phyloP scores from a whole-genome alignment of 2,888 invertebrate species.

The Drosophila formosana region DNA sequence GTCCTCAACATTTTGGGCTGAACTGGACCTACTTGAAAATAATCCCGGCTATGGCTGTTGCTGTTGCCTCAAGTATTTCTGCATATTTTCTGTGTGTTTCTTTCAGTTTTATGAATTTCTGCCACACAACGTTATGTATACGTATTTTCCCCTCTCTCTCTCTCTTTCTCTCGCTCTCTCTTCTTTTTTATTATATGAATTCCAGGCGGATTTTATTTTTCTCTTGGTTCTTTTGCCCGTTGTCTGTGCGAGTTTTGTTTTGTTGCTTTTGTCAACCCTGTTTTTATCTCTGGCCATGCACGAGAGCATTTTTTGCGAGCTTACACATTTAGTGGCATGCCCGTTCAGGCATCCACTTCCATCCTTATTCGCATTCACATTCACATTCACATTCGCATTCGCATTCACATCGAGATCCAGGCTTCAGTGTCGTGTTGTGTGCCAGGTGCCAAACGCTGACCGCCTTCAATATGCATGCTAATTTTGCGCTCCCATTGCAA shows the following conservation, averaged over 20 bases:
- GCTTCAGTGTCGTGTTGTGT: slow-evolving; percentile 9
- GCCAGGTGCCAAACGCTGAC: slow-evolving; percentile 59
- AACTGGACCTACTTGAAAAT: slow-evolving; percentile 24
- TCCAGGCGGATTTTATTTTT: slow-evolving; percentile 32
- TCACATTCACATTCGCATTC: background rate
- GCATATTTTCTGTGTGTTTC: slow-evolving; percentile 51
- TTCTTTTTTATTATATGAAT: slow-evolving; percentile 50
- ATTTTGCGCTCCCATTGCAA: slow-evolving; percentile 39
- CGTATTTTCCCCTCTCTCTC: background rate
- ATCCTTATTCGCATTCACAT: slow-evolving; percentile 15
- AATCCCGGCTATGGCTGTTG: slow-evolving; percentile 24
- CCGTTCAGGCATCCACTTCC: slow-evolving; percentile 10
- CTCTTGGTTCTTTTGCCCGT: slow-evolving; percentile 10
- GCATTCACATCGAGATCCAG: slow-evolving; percentile 3
- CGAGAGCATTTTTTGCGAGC: slow-evolving; percentile 49
- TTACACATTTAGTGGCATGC: slow-evolving; percentile 48
- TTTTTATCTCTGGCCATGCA: slow-evolving; percentile 54
- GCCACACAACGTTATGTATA: slow-evolving; percentile 8
- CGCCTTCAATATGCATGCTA: slow-evolving; percentile 66
- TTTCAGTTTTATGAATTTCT: slow-evolving; percentile 56
- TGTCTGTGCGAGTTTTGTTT: slow-evolving; percentile 15
- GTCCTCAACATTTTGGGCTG: slow-evolving; percentile 17
- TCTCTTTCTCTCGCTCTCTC: background rate
- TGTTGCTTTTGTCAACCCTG: slow-evolving; percentile 50
- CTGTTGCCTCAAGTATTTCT: slow-evolving; percentile 44